Evolutionary conservation across 2,797 vertebrate genomes (phyloP), one percentile per base, ranked within the genome.

Genomic region (Poecilia wingei): DNA sequence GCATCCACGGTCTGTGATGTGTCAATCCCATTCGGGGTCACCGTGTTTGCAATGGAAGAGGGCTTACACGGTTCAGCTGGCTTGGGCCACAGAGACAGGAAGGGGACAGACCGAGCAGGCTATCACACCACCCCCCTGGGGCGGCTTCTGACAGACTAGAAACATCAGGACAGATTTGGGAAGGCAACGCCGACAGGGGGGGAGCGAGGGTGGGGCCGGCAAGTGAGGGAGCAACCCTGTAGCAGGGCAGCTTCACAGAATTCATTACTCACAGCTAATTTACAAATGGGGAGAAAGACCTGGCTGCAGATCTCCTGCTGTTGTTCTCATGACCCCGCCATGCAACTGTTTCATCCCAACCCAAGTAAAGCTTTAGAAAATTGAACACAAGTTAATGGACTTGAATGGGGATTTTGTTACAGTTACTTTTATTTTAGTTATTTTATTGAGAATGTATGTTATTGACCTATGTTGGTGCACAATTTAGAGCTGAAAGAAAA

Each of bases 101-200:
- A 66, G 81, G 91, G 96, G 96, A 93, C 89, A 89, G 89, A 89
- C 83, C 66, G 66, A 82, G 88, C 93, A 94, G 96, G 93, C 91
- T 91, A 92, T 92, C 93, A 90, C 85, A 3, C 85, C 79, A 83
- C 96, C 94, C 97, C 43, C 97, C 95, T 86, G 86, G 96, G 97
- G 97, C 95, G 94, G 86, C 80, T 93, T 91, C 95, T 97, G 96
- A 97, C 97, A 97, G 96, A 95, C 95, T 95, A 95, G 95, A 95
- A 96, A 95, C 97, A 96, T 97, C 96, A 97, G 96, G 96, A 97
- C 97, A 96, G 96, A 98, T 98, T 97, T 97, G 95, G 95, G 95
- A 96, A 97, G 96, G 96, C 95, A 94, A 95, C 90, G 76, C 94
- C 95, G 91, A 94, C 92, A 46, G 41, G 43, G 88, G 95, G 96